A percentile compares a stretch with the other conserved stretches of the same genome.
These are phyloP conservation scores for Gymnoscelis rufifasciata DNA, from an alignment of 2,888 invertebrate species.

Conservation along the genomic window DNA sequence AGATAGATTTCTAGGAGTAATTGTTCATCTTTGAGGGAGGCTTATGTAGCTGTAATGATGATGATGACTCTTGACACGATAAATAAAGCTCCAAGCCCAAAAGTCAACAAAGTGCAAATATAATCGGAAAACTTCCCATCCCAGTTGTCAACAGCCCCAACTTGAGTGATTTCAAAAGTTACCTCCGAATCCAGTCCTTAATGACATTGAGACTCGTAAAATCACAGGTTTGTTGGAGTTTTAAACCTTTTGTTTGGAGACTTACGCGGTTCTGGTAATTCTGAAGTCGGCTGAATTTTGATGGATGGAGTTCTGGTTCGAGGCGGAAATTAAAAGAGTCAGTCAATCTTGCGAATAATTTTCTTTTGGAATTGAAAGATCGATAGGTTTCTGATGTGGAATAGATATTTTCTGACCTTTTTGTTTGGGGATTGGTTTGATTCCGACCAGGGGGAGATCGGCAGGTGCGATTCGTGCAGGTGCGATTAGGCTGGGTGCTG, in stretches of 20 bases:
- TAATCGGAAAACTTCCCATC: conserved; percentile 61
- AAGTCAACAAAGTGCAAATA: conserved; percentile 9
- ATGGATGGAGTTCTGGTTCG: not conserved
- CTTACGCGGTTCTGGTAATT: conserved; percentile 18
- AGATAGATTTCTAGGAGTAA: no score
- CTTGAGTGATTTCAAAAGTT: conserved; percentile 48
- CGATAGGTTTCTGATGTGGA: no score
- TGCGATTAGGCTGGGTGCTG: no score
- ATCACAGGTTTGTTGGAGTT: conserved; percentile 24
- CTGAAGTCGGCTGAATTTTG: conserved; percentile 8
- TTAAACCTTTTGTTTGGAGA: conserved; percentile 22
- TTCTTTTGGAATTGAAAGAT: not conserved
- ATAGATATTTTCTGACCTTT: no score
- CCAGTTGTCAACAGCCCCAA: conserved; percentile 51
- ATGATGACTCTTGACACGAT: no score
- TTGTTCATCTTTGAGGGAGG: no score
- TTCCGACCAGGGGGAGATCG: no score
- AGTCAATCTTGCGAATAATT: not conserved
- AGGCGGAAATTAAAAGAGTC: conserved; percentile 2
- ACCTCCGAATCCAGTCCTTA: conserved; percentile 30
- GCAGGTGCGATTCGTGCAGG: no score
- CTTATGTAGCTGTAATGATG: no score
- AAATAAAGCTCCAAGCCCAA: not conserved
- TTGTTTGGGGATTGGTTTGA: no score
- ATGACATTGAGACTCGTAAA: conserved; percentile 34